These are phyloP conservation scores for Synanceia verrucosa DNA, from an alignment of 2,797 vertebrate genomes.

Conservation along the genomic window DNA sequence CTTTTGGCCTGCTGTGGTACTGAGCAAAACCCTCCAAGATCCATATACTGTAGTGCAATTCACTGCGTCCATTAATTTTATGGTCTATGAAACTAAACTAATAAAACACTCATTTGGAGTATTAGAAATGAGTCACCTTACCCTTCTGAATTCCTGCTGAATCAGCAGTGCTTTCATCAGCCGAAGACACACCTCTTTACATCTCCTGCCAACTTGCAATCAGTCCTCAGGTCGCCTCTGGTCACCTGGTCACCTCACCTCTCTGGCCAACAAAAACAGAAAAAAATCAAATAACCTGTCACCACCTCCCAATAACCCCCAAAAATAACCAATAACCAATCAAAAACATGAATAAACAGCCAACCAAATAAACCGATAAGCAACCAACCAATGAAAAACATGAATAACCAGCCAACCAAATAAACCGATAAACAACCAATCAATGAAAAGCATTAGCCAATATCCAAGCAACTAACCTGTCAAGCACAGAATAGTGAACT, in stretches of 20 bases:
- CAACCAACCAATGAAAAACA: background rate
- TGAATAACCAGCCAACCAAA: background rate
- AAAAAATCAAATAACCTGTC: background rate
- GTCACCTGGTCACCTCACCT: too few species aligned
- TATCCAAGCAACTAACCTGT: background rate
- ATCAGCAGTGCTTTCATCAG: constrained; percentile 44
- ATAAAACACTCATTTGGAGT: constrained; percentile 63
- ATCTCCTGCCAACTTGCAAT: constrained; percentile 49
- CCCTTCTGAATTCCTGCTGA: constrained; percentile 49
- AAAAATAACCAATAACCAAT: background rate
- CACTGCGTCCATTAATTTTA: constrained; percentile 53
- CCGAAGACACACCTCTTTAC: constrained; percentile 29
- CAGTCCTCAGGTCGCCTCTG: constrained; percentile 29
- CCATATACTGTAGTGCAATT: constrained; percentile 23
- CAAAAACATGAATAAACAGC: background rate
- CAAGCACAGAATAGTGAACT: background rate
- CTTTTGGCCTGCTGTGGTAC: constrained; percentile 13
- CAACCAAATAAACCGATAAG: background rate
- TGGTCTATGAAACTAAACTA: constrained; percentile 61
- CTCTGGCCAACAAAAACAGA: background rate
- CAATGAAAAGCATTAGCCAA: background rate
- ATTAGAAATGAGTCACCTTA: constrained; percentile 68
- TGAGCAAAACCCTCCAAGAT: constrained; percentile 16
- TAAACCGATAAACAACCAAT: background rate
- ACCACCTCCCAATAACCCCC: background rate